These are phyloP conservation scores for Brienomyrus brachyistius DNA, from an alignment of 2,113 vertebrate species.

Conservation along the genomic window DNA sequence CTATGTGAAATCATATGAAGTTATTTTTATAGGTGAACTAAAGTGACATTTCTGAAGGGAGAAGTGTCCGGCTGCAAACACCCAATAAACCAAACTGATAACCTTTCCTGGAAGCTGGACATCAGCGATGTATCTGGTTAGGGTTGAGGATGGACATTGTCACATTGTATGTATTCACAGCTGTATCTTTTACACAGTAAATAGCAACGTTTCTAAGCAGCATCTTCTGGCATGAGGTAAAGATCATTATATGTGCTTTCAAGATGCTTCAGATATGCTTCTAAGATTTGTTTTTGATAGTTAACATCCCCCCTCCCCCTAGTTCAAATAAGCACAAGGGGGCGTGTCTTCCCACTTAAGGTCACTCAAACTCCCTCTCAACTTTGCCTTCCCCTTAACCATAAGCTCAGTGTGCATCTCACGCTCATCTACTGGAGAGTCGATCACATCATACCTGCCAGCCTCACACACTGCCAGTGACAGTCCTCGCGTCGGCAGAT, in stretches of 20 bases:
- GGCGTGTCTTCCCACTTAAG: conserved; percentile 43
- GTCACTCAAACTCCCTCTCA: conserved; percentile 49
- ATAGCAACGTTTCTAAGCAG: not conserved
- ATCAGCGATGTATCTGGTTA: not conserved
- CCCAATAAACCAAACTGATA: not conserved
- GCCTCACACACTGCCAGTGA: not conserved
- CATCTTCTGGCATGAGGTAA: not conserved
- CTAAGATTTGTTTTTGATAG: not conserved
- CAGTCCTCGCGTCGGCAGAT: not conserved
- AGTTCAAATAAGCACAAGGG: conserved; percentile 30
- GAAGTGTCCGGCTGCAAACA: not conserved
- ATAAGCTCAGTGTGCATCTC: conserved; percentile 44
- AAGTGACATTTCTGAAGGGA: not conserved
- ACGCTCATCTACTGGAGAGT: conserved; percentile 30
- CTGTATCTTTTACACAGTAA: not conserved
- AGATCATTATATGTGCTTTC: not conserved
- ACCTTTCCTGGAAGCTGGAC: not conserved
- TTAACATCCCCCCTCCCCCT: not conserved
- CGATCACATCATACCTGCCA: conserved; percentile 17
- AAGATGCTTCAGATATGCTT: not conserved
- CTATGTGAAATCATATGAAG: not conserved
- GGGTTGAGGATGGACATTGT: not conserved
- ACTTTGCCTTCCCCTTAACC: conserved; percentile 40
- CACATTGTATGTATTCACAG: not conserved
- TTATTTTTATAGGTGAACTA: not conserved